Evolutionary conservation across 2,888 invertebrate species (phyloP).

Genomic region (Luperina nickerlii): DNA sequence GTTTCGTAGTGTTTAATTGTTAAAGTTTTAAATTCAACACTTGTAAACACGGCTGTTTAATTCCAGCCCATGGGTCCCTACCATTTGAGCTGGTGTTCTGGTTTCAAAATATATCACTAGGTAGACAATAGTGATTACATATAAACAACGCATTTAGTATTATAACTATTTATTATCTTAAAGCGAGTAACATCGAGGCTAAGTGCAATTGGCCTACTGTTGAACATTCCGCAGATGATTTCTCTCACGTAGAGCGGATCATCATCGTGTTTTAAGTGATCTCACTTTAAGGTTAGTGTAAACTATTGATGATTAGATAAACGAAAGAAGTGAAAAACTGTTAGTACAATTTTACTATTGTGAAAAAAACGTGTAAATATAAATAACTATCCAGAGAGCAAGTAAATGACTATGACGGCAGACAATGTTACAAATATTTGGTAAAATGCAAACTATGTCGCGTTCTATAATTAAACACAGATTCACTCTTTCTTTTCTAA

Average conservation of each 20-base stretch:
- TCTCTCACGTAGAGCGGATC: conserved; percentile 47
- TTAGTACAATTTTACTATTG: conserved; percentile 12
- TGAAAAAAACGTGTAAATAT: conserved; percentile 33
- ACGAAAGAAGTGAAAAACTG: conserved; percentile 53
- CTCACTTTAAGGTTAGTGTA: conserved; percentile 79
- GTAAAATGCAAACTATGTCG: conserved; percentile 37
- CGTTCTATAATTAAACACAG: conserved; percentile 20
- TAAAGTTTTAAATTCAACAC: conserved; percentile 46
- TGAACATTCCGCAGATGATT: conserved; percentile 57
- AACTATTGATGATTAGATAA: conserved; percentile 66
- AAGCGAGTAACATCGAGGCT: conserved; percentile 58
- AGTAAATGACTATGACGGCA: conserved; percentile 34
- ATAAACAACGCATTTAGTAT: conserved; percentile 67
- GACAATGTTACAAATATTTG: conserved; percentile 36
- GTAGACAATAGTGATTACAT: conserved; percentile 40
- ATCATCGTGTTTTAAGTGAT: conserved; percentile 76
- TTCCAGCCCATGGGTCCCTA: conserved; percentile 4
- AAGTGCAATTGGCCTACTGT: conserved; percentile 58
- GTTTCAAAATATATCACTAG: conserved; percentile 24
- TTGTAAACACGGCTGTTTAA: conserved; percentile 27
- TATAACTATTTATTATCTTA: conserved; percentile 60
- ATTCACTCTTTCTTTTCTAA: conserved; percentile 36
- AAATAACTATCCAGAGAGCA: conserved; percentile 47
- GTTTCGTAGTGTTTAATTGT: conserved; percentile 57
- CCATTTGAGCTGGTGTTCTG: conserved; percentile 29